Conservation (phyloP, 2,888 invertebrate species). For the Standfussiana lucernea region DNA sequence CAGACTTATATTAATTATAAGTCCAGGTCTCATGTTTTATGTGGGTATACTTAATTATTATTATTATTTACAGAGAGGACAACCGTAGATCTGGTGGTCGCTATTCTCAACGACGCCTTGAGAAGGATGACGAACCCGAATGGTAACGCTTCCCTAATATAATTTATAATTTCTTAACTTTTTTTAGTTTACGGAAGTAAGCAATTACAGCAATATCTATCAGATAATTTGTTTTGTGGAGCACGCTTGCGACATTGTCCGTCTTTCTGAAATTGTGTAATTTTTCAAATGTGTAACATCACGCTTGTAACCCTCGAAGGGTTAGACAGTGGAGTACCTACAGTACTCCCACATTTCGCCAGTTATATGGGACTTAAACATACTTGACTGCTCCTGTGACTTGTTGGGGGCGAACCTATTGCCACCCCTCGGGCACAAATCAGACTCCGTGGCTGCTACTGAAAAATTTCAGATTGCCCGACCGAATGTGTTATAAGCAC, state of each 20-base stretch:
- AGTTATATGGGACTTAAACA: too few relatives aligned
- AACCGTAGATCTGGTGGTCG: conserved; percentile 90
- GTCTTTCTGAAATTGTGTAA: background rate
- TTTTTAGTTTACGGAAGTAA: background rate
- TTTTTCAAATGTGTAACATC: background rate
- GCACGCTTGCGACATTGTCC: background rate
- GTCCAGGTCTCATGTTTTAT: too few relatives aligned
- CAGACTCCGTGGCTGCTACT: background rate
- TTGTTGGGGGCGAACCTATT: background rate
- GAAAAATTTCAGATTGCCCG: background rate
- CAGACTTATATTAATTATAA: too few relatives aligned
- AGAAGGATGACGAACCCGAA: conserved; percentile 95
- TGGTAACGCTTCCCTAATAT: conserved; percentile 91
- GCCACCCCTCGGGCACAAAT: background rate
- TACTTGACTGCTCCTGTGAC: too few relatives aligned
- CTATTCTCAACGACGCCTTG: conserved; percentile 91
- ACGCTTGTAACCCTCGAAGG: background rate
- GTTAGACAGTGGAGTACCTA: background rate
- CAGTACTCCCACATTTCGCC: background rate
- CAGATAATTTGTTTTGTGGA: background rate
- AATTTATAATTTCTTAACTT: background rate
- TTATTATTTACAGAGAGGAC: conserved; percentile 83
- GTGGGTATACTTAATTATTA: background rate
- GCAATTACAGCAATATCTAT: background rate
- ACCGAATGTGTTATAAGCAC: background rate